phyloP scores from a whole-genome alignment of 2,113 vertebrate species.

The Serinus canaria region DNA sequence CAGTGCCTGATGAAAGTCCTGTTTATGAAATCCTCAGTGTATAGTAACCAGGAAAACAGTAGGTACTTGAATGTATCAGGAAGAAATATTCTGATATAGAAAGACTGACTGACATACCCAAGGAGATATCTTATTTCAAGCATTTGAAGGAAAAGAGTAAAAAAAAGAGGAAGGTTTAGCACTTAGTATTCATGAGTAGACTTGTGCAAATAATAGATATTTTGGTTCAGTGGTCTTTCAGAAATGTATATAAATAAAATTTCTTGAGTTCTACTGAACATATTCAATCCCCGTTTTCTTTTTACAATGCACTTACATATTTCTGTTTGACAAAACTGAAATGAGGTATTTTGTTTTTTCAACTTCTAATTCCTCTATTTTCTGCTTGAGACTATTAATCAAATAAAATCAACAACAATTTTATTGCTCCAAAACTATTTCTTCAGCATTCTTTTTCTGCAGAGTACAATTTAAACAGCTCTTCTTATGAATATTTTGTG shows the following conservation, averaged over 20 bases:
- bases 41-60: neutral
- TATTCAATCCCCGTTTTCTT: neutral
- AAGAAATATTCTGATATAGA: neutral
- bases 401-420: neutral
- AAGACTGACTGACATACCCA: neutral
- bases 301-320: neutral
- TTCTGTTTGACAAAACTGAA: constrained; percentile 13
- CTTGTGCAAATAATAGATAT: neutral
- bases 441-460: neutral
- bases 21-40: neutral
- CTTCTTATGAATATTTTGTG: neutral
- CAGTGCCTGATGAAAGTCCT: neutral
- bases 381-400: neutral
- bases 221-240: neutral
- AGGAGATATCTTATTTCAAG: neutral
- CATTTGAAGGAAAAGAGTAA: neutral
- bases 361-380: neutral
- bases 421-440: neutral
- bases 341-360: neutral
- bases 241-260: neutral
- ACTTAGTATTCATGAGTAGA: neutral
- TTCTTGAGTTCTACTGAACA: neutral
- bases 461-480: neutral
- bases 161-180: neutral
- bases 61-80: neutral